A percentile compares a stretch with the other conserved stretches of the same genome.
These are phyloP conservation scores for Patiria pectinifera DNA, from an alignment of 53 echinoderm and acorn worm species.

Conservation along the genomic window DNA sequence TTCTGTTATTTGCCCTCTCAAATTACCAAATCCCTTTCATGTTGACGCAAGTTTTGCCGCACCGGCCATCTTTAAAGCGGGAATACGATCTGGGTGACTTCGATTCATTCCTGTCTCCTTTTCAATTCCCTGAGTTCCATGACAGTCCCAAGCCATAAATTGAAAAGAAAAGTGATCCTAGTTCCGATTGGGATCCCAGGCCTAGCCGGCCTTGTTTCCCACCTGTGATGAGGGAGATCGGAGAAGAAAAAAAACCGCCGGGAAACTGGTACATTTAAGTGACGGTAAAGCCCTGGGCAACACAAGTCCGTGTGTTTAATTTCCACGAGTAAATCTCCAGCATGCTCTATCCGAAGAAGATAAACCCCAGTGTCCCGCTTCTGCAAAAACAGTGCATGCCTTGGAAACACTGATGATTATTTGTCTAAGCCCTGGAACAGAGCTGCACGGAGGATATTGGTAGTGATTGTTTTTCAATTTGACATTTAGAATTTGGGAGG, in stretches of 20 bases:
- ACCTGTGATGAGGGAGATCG: slow-evolving; percentile 17
- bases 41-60: background rate
- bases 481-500: background rate
- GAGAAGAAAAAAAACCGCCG: background rate
- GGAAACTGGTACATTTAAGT: background rate
- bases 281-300: background rate
- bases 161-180: background rate
- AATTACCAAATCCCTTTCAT: background rate
- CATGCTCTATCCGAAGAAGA: background rate
- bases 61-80: background rate
- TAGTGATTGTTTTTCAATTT: background rate
- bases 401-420: background rate
- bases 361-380: background rate
- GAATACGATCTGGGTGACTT: background rate
- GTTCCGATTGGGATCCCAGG: background rate
- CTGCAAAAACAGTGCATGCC: background rate
- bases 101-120: background rate
- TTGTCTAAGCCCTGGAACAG: background rate
- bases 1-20: slow-evolving; percentile 2
- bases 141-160: background rate
- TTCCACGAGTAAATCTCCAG: slow-evolving; percentile 44
- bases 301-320: slow-evolving; percentile 32
- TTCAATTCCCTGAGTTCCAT: background rate
- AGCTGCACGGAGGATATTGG: background rate
- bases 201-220: background rate